A percentile compares a stretch with the other conserved stretches of the same genome.
These are phyloP conservation scores for Geodia barretti DNA, from an alignment of 37 sponge, comb jelly and placozoan genomes.

Conservation along the genomic window DNA sequence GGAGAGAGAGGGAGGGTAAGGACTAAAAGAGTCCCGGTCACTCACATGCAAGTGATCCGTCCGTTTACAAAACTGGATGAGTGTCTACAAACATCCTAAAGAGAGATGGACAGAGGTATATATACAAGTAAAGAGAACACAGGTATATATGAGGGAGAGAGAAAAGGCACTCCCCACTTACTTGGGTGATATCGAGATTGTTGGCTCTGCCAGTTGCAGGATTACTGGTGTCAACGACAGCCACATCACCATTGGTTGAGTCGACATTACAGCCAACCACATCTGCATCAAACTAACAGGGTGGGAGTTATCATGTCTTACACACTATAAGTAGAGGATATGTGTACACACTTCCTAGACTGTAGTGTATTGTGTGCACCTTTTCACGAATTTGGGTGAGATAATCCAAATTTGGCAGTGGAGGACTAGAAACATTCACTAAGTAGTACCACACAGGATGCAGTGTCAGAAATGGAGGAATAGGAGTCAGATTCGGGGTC, in stretches of 20 bases:
- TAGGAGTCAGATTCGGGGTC: no score
- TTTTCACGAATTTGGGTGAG: no score
- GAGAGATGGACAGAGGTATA: neutral
- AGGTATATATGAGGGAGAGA: neutral
- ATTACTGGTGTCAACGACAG: slow-evolving; percentile 31
- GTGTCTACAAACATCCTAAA: neutral
- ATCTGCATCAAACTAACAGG: slow-evolving; percentile 22
- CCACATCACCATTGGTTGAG: neutral
- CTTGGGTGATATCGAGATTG: neutral
- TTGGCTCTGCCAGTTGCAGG: neutral
- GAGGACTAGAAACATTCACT: neutral
- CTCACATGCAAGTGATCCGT: slow-evolving; percentile 34
- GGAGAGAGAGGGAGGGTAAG: neutral
- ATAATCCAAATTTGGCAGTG: neutral
- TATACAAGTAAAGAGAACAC: neutral
- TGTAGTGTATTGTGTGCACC: no score
- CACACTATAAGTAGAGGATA: no score
- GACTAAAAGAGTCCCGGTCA: neutral
- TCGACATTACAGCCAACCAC: slow-evolving; percentile 32
- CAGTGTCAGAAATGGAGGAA: no score
- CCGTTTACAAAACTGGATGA: slow-evolving; percentile 1
- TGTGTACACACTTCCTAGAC: no score
- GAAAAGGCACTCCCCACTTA: neutral
- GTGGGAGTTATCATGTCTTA: no score
- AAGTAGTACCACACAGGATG: neutral